Base-by-base conservation (phyloP, 2,113 vertebrate species). In the Grantiella picta region DNA sequence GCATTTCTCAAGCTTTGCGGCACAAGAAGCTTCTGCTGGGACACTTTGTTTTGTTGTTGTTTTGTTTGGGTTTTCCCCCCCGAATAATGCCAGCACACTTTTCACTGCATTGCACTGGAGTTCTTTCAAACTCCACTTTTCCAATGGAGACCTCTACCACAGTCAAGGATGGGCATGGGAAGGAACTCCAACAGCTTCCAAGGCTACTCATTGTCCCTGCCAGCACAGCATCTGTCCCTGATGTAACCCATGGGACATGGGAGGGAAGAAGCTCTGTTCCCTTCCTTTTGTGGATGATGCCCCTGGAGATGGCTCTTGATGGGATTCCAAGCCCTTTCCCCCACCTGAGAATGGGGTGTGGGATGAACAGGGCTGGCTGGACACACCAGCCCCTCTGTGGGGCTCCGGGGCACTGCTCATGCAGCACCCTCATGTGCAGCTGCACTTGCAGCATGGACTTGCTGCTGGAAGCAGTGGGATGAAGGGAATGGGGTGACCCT, bases 231-330 rank as follows among this genome's bases (percentile, higher is more conserved):
- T 3, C 52, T 2, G 1, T 35, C 59, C 57, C 23, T 5, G 12
- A 25, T 1, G 1, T 4, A 38, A 38, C 38, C 38, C 38, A 38
- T 38, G 38, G 38, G 38, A 38, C 38, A 8, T 0, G 0, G 56
- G 38, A 68, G 28, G 23, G 38, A 38, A 72, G 33, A 29, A 56
- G 38, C 49, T 54, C 59, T 16, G 7, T 14, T 86, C 45, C 54
- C 12, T 2, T 25, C 1, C 1, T 65, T 61, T 61, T 84, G 45
- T 22, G 35, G 36, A 52, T 35, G 20, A 8, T 35, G 7, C 11
- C 27, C 9, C 22, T 45, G n/a, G 35, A 83, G 17, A 14, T 10
- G 54, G 17, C 11, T 82, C 56, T 50, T 70, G 54, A 11, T 18
- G 86, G 44, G 19, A 50, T 60, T 78, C 66, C 73, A 31, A 85